Conservation (phyloP, 2,113 vertebrate genomes). For the Ochotona curzoniae region DNA sequence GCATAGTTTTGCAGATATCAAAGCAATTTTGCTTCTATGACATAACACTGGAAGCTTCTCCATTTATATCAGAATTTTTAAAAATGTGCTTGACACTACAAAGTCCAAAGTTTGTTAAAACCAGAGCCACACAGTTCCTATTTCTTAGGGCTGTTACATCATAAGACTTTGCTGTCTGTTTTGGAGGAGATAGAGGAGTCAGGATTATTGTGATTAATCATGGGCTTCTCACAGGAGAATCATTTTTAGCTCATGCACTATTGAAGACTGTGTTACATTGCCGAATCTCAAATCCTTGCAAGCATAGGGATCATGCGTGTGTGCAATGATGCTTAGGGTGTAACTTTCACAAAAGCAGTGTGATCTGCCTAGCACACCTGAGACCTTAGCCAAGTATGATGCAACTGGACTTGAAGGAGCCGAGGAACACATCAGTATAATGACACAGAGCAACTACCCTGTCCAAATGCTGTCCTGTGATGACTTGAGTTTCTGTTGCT, state of each 20-base stretch:
- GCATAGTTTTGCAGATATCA: neutral
- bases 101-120: neutral
- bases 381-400: neutral
- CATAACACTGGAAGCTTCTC: neutral
- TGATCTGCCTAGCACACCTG: accelerated
- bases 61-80: neutral
- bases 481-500: neutral
- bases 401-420: neutral
- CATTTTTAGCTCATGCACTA: neutral
- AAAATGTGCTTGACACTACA: neutral
- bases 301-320: neutral
- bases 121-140: neutral
- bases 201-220: neutral
- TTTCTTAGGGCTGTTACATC: neutral
- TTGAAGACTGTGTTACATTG: neutral
- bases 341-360: neutral
- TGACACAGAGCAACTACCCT: neutral
- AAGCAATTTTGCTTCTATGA: neutral
- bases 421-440: accelerated
- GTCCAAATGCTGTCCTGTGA: neutral
- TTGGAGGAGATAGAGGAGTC: neutral
- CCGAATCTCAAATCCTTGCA: neutral
- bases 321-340: neutral
- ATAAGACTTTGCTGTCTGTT: accelerated
- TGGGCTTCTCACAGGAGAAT: neutral